Base-by-base conservation (phyloP, 2,888 invertebrate species). In the Limenitis camilla region DNA sequence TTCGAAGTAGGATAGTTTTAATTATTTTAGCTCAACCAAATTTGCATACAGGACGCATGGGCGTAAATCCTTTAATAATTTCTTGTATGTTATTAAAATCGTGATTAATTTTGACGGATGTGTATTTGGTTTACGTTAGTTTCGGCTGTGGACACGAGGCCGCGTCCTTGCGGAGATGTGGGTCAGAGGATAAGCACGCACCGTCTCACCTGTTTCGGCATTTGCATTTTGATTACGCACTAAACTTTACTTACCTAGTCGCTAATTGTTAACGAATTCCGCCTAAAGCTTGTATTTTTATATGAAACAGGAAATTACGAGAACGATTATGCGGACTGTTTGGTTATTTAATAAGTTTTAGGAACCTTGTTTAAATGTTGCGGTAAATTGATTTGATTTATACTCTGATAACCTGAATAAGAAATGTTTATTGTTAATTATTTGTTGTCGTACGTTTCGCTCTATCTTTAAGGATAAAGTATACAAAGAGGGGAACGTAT, bases 211-310 rank as follows among this genome's bases (percentile, higher is more conserved):
- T 5, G 36, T 45, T 45, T 29, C 61, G 60, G 61, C 71, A 85
- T 87, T 86, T 84, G 78, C 86, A 87, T 86, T 81, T 82, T 79
- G 76, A 86, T 83, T 83, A 78, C 74, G 65, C 58, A 69, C 64
- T 61, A 58, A 65, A 73, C 69, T 71, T 70, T 35, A 44, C 32
- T 43, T 11, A 39, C 5, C 32, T 5, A 78, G 64, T 52, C 53
- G 62, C 68, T 81, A 84, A 83, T 82, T 82, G 77, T 69, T 66
- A 70, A 67, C 67, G 74, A 78, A 80, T 78, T 77, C 68, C 70
- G 61, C 53, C 27, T 33, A 41, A 60, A 60, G 35, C 36, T 53
- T 48, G 56, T 58, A 59, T 63, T 65, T 64, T 61, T 59, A 46
- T 53, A 53, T 49, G 33, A 54, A 53, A 62, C 59, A 61, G 71